Conservation (phyloP, 2,113 vertebrate genomes). For the Hipposideros armiger region DNA sequence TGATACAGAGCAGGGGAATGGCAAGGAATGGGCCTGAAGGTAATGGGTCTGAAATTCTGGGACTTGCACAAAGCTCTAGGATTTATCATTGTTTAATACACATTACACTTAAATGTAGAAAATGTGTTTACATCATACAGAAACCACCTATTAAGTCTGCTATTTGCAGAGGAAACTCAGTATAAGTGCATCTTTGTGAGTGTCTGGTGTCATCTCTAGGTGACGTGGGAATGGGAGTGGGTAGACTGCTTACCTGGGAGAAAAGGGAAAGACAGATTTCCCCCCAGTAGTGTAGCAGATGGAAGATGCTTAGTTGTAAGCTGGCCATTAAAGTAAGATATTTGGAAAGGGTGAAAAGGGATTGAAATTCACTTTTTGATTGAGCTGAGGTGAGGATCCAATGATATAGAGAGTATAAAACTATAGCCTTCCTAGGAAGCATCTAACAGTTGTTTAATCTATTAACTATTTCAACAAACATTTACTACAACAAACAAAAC, state of each 20-base stretch:
- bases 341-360: background rate
- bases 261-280: background rate
- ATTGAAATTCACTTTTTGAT: background rate
- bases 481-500: background rate
- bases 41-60: background rate
- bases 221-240: background rate
- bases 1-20: background rate
- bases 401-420: background rate
- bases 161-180: too few species aligned
- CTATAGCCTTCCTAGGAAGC: background rate
- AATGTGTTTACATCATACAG: background rate
- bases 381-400: background rate
- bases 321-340: background rate
- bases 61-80: background rate
- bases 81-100: background rate
- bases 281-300: background rate
- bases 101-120: background rate
- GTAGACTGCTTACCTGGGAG: background rate
- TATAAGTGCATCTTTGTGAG: background rate
- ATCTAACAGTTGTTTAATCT: background rate
- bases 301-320: background rate
- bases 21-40: background rate
- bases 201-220: background rate
- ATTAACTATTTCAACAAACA: background rate
- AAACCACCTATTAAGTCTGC: background rate